Evolutionary conservation across 2,113 vertebrate genomes (phyloP), one percentile per base, ranked within the genome.

Genomic region (Pelecanoides urinatrix): DNA sequence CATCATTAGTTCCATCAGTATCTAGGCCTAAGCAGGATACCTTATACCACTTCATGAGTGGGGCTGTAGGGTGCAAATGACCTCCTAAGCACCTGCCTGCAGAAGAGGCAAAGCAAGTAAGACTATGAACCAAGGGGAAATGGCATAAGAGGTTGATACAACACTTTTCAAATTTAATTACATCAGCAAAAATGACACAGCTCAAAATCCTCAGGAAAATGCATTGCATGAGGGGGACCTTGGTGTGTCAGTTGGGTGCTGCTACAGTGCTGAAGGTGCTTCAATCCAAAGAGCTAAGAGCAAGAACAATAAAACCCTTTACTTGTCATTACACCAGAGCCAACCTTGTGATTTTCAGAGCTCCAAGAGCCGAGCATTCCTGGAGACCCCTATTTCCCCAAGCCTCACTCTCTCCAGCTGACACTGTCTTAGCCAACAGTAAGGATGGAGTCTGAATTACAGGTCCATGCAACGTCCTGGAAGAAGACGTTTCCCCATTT

Each of bases 1-100:
- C 95, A 90, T 94, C 96, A 96, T 92, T 94, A 94, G 90, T 77
- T 94, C 96, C 95, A 95, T 73, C 86, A 82, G 84, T 88, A 93
- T 67, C 94, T 82, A 86, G 94, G 92, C 44, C 94, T 92, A 67
- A 92, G 93, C 74, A 91, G 26, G 67, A 90, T 66, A 92, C 67
- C 80, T 95, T 62, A 30, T 34, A 95, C 95, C 88, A 95, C 88
- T 79, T 78, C 8, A 29, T 15, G 10, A 96, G 90, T 86, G 88
- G 80, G 91, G 80, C 62, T 84, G 72, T 70, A 82, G 92, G 93
- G 95, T 95, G 94, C 72, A 89, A 87, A 79, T 71, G 91, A 97
- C 95, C 97, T 92, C 90, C 91, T 59, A 67, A 90, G 80, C 38
- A 94, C 86, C 67, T 49, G 81, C 80, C 77, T 79, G 80, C 23